Conservation (phyloP, 2,888 invertebrate species). For the Pollenia angustigena region DNA sequence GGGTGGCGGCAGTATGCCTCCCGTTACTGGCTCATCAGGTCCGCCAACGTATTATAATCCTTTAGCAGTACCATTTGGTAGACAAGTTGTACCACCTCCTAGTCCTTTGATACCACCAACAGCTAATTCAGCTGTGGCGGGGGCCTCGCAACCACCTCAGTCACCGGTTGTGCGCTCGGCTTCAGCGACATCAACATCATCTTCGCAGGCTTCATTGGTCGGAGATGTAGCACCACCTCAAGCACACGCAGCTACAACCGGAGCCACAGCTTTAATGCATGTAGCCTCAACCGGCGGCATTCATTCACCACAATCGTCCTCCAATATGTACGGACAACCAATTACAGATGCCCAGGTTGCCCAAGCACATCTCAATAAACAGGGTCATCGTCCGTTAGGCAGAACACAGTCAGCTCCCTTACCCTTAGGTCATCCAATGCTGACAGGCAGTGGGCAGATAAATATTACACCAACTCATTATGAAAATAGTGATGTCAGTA, state of each 20-base stretch:
- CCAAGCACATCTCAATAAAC: conserved; percentile 89
- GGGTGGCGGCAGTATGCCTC: conserved; percentile 62
- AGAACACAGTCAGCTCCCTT: conserved; percentile 97
- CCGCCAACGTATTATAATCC: conserved; percentile 82
- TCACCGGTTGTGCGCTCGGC: conserved; percentile 86
- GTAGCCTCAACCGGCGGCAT: conserved; percentile 72
- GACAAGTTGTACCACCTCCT: conserved; percentile 78
- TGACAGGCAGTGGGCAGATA: conserved; percentile 85
- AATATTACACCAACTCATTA: conserved; percentile 84
- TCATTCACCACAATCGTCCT: conserved; percentile 70
- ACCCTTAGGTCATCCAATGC: conserved; percentile 94
- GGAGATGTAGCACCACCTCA: conserved; percentile 82
- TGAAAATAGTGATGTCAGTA: conserved; percentile 84
- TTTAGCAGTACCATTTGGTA: conserved; percentile 79
- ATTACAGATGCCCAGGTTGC: conserved; percentile 88
- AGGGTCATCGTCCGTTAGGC: conserved; percentile 92
- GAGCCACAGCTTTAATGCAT: conserved; percentile 69
- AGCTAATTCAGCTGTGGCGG: conserved; percentile 69
- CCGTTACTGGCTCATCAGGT: conserved; percentile 74
- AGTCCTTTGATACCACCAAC: conserved; percentile 72
- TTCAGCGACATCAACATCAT: conserved; percentile 83
- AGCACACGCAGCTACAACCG: conserved; percentile 77
- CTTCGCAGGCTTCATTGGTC: conserved; percentile 82
- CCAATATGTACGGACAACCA: conserved; percentile 83
- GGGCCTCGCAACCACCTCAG: conserved; percentile 72